Evolutionary conservation across 2,888 invertebrate species (phyloP).

Genomic region (Cephus rjabovi): DNA sequence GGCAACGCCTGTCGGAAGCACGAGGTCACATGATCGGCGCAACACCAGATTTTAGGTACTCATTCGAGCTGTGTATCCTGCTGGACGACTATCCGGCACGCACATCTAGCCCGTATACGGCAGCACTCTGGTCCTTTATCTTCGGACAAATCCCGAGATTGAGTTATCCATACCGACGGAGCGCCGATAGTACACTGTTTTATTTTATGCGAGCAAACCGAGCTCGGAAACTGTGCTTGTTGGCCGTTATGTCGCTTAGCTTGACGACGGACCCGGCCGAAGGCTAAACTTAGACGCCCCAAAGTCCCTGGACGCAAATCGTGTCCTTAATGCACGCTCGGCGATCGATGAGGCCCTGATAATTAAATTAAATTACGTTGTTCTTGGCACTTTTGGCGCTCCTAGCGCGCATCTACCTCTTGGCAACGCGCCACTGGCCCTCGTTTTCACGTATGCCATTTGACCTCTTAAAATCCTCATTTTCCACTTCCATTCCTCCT

Average conservation of each 20-base stretch:
- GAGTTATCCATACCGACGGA: constrained; percentile 35
- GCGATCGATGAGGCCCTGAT: constrained; percentile 50
- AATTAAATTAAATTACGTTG: constrained; percentile 40
- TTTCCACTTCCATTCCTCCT: no score
- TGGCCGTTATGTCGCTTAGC: constrained; percentile 46
- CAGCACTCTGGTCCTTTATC: no score
- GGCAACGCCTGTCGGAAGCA: no score
- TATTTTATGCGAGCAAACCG: constrained; percentile 52
- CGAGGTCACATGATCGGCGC: no score
- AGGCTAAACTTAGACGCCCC: constrained; percentile 61
- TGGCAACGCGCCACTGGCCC: constrained; percentile 23
- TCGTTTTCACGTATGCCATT: neutral
- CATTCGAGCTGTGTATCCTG: no score
- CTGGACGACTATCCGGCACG: no score
- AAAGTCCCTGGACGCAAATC: constrained; percentile 60
- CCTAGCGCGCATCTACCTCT: constrained; percentile 29
- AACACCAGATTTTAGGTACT: no score
- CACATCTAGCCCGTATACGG: no score
- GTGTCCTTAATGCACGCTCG: constrained; percentile 41
- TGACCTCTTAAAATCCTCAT: no score
- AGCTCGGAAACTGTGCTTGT: constrained; percentile 31
- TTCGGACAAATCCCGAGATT: constrained; percentile 24
- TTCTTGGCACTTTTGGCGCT: constrained; percentile 17
- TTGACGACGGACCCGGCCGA: constrained; percentile 45
- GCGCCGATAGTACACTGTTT: constrained; percentile 47